Conservation (phyloP, 2,113 vertebrate species). For the Apus apus region DNA sequence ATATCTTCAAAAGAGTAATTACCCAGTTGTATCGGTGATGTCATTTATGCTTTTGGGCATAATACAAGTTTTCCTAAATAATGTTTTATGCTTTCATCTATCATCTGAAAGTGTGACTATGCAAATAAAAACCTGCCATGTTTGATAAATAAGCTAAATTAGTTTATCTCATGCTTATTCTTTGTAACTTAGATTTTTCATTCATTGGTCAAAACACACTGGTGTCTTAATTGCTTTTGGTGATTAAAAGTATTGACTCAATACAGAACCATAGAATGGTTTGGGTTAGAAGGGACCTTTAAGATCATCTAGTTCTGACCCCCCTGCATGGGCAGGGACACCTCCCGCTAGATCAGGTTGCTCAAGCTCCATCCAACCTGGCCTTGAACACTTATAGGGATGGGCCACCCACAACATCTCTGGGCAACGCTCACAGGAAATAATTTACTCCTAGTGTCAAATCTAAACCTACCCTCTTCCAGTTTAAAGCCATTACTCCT, state of each 20-base stretch:
- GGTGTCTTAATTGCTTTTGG: background rate
- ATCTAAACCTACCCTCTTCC: too few species aligned
- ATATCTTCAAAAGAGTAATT: background rate
- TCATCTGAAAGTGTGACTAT: background rate
- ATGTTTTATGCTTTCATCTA: background rate
- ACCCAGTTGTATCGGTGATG: background rate
- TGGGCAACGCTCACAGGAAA: too few species aligned
- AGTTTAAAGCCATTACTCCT: too few species aligned
- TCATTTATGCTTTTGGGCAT: background rate
- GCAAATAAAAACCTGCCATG: background rate
- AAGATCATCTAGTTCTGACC: too few species aligned
- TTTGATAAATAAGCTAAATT: background rate
- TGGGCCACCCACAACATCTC: too few species aligned
- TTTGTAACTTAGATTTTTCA: background rate
- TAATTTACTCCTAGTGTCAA: too few species aligned
- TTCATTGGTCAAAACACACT: background rate
- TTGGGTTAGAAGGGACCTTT: too few species aligned
- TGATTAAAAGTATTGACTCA: background rate
- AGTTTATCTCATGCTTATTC: background rate
- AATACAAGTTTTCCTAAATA: background rate
- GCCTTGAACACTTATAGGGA: too few species aligned
- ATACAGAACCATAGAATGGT: background rate
- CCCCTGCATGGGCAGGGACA: too few species aligned
- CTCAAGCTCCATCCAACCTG: too few species aligned
- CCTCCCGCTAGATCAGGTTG: too few species aligned